A percentile compares a stretch with the other conserved stretches of the same genome.
Conservation (phyloP, 2,113 vertebrate genomes). For the Turnix velox region DNA sequence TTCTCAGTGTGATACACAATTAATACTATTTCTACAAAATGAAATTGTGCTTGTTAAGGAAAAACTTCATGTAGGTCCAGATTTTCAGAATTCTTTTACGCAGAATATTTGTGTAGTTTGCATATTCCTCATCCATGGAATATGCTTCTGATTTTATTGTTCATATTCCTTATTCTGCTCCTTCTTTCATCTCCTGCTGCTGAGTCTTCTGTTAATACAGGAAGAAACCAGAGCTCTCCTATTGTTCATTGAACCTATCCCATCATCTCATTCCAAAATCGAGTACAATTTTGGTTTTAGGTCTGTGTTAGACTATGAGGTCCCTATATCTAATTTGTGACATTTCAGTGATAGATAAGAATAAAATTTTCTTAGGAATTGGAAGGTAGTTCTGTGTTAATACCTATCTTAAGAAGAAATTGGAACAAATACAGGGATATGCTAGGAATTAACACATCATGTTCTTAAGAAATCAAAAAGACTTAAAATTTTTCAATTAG, state of each 20-base stretch:
- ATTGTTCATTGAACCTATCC: not conserved
- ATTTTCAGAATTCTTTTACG: not conserved
- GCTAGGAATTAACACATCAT: not conserved
- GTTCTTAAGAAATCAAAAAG: not conserved
- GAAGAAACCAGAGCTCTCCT: not conserved
- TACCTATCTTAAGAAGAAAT: not conserved
- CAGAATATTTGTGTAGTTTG: not conserved
- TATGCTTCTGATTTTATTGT: not conserved
- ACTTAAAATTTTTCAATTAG: not conserved
- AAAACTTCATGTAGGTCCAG: not conserved
- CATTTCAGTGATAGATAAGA: not conserved
- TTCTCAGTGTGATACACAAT: conserved; percentile 10
- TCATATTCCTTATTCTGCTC: not conserved
- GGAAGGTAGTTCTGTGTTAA: not conserved
- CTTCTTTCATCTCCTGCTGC: not conserved
- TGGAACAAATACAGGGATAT: not conserved
- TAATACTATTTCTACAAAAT: not conserved
- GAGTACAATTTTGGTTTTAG: not conserved
- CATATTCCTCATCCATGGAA: not conserved
- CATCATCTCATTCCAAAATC: not conserved
- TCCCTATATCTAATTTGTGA: not conserved
- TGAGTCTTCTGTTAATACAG: not conserved
- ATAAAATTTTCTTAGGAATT: not conserved
- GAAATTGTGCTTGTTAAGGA: not conserved
- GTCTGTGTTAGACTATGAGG: not conserved